phyloP scores from a whole-genome alignment of 2,113 vertebrate genomes.

The Emydura subglobosa region DNA sequence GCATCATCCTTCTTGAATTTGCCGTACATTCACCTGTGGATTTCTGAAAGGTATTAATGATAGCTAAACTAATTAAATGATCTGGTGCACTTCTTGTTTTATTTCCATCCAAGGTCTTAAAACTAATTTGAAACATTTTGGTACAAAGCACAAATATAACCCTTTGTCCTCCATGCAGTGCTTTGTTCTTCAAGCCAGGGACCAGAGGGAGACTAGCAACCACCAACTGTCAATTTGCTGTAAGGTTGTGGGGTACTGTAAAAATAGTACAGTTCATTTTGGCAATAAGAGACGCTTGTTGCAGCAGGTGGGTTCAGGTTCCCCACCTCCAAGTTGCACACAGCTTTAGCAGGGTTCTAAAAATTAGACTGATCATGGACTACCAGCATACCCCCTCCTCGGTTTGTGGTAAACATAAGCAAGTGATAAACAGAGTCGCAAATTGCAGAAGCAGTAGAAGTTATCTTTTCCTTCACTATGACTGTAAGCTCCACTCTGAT shows the following conservation, averaged over 20 bases:
- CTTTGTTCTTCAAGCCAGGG: not conserved
- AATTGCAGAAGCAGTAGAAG: not conserved
- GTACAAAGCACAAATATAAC: rapidly evolving
- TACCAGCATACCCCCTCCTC: not conserved
- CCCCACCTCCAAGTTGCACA: not conserved
- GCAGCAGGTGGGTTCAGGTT: not conserved
- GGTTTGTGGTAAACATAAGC: not conserved
- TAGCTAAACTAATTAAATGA: not conserved
- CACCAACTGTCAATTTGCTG: not conserved
- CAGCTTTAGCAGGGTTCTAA: not conserved
- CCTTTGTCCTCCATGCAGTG: rapidly evolving
- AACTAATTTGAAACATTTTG: not conserved
- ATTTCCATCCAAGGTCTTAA: not conserved
- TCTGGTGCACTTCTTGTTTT: not conserved
- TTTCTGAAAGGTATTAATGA: not conserved
- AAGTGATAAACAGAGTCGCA: not conserved
- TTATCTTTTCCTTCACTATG: not conserved
- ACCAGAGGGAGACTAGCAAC: not conserved
- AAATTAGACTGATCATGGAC: not conserved
- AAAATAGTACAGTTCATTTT: rapidly evolving
- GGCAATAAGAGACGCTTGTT: not conserved
- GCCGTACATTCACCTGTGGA: rapidly evolving
- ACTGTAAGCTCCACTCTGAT: not conserved
- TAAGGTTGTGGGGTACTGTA: not conserved
- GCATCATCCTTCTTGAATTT: not conserved